Evolutionary conservation across 2,888 invertebrate species (phyloP), one percentile per base, ranked within the genome.

Genomic region (Amphipyra tragopoginis): DNA sequence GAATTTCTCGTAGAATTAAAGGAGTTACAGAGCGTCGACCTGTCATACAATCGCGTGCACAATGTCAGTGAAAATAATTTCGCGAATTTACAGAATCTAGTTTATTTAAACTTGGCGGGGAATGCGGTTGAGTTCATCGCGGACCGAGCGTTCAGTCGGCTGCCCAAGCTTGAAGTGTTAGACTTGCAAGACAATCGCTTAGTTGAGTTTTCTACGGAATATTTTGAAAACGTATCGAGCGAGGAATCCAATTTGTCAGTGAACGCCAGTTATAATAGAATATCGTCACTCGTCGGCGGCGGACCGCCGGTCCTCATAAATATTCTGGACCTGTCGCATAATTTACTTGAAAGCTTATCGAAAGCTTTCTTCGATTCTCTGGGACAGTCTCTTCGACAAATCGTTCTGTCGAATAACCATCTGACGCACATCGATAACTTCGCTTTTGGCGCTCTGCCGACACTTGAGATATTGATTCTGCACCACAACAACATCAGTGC

Each of bases 141-240:
- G 0, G 95, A 96, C 5, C 94, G 95, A n/a, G 96, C 98, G 0
- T 97, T 98, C 75, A 91, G 93, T 4, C 96, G 96, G 57, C 89
- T 98, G 65, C 96, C 97, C 0, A 96, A 95, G 71, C 88, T 98
- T 53, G 95, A 96, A 51, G 96, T 96, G 57, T 88, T 98, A 11
- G 97, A 98, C 84, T 87, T 98, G 58, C 97, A 97, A 85, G 96
- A 96, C 68, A 98, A 98, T 84, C 93, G 95, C 40, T 86, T 98
- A 33, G 92, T 94, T 0, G 94, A 96, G 33, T 93, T 98, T 53
- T 96, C 96, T 0, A 90, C 96, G 58, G 95, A 94, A 68, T 94
- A 94, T 61, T 97, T 97, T 77, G 92, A 95, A 15, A 96, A 96
- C 77, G 95, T 96, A 3, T 96, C 97, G 0, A 95, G 94, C 40